Evolutionary conservation across 1,140 invertebrate genomes (phyloP).

Genomic region (Ceratina australensis): DNA sequence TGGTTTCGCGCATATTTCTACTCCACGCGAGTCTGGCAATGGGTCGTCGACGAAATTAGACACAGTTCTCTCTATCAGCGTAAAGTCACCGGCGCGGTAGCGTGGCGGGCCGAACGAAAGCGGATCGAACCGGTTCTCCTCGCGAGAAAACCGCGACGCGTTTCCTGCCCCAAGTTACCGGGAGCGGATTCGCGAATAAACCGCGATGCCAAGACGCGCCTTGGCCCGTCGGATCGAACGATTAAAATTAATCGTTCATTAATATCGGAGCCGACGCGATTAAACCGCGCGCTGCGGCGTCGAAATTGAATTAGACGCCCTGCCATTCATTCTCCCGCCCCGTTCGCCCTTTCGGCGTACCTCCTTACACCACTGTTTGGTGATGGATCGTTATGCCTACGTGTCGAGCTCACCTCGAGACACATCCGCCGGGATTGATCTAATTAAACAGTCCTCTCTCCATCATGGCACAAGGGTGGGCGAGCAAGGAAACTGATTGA

Average conservation of each 20-base stretch:
- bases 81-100: background rate
- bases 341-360: too few species aligned
- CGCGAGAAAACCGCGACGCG: conserved; percentile 5
- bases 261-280: background rate
- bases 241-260: conserved; percentile 41
- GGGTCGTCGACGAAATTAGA: conserved; percentile 20
- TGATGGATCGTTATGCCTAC: conserved; percentile 47
- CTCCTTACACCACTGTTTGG: background rate
- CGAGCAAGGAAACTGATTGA: conserved; percentile 41
- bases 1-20: background rate
- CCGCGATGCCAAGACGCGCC: background rate
- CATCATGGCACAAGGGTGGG: background rate
- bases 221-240: background rate
- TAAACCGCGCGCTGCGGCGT: background rate
- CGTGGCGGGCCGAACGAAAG: background rate
- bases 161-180: conserved; percentile 17
- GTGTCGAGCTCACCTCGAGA: conserved; percentile 27
- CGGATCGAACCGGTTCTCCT: conserved; percentile 43
- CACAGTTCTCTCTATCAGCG: conserved; percentile 12
- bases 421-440: conserved; percentile 47
- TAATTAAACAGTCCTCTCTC: conserved; percentile 54
- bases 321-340: background rate
- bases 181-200: background rate
- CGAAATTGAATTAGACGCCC: conserved; percentile 36
- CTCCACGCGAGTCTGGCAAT: conserved; percentile 14